Evolutionary conservation across 2,113 vertebrate genomes (phyloP), one percentile per base, ranked within the genome.

Genomic region (Callithrix jacchus): DNA sequence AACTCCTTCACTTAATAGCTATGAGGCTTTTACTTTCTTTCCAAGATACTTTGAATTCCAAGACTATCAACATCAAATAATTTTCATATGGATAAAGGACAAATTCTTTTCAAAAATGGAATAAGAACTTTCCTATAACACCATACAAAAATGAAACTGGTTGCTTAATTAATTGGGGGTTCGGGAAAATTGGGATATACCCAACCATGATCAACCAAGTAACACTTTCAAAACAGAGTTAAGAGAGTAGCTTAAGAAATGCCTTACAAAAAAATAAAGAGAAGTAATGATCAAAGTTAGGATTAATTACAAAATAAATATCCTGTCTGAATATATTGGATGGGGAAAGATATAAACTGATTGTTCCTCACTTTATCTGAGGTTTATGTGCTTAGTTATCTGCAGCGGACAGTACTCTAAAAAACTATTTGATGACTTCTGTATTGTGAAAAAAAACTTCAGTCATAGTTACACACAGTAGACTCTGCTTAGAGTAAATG

Each of bases 31-130:
- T 32, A 71, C 49, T 73, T 93, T 87, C 77, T 96, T 91, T 35
- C 64, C 54, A 89, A 94, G 47, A 83, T 10, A 70, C 16, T 87
- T 8, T 77, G 35, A 92, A 71, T 70, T 80, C 77, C n/a, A 87
- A 79, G n/a, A 82, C 42, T 81, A 94, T 5, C 4, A 6, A 64
- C 10, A 49, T 90, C n/a, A 92, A 91, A 82, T 32, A 76, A 92
- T 17, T 2, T n/a, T 94, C 77, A 93, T 11, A 84, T 58, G 14
- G 45, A 86, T 94, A 89, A 90, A 94, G 73, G 37, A 71, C 56
- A 94, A 94, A 54, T 21, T 79, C 66, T 30, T 94, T 87, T 92
- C 35, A 85, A 94, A 92, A 94, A 73, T 8, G 35, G 13, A 4
- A 71, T 9, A 91, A 56, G 35, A 92, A 89, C 32, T 37, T 70